Base-by-base conservation (phyloP, 2,113 vertebrate species). In the Perognathus longimembris region DNA sequence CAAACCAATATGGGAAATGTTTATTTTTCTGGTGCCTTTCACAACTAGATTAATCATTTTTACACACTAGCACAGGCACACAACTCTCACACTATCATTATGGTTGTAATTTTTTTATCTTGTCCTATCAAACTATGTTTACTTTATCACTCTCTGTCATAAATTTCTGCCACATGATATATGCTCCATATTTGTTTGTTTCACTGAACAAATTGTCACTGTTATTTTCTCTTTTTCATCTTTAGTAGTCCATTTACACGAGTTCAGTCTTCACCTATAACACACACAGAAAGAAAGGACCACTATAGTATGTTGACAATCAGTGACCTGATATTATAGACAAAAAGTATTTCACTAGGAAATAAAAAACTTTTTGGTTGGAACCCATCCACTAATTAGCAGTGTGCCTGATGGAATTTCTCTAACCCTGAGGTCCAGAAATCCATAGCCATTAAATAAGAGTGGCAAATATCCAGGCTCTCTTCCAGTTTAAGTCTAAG, bases 361-460 rank as follows among this genome's bases (percentile, higher is more conserved):
- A 92, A 24, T 30, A 57, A 76, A 63, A 77, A 63, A 45, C 76
- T 50, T 88, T 71, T 64, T 85, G 45, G 18, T 59, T 92, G 64
- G 34, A 90, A 67, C 3, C 64, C 14, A 57, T 82, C 22, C 40
- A 66, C 57, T 94, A 89, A 88, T 88, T 88, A 90, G 32, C 45
- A 40, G 32, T 79, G 77, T 74, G 50, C 54, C 61, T 26, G n/a
- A 38, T 74, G 70, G 77, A 64, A 10, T 7, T 61, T 61, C 10
- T 61, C 26, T 80, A 79, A 45, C 61, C 24, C 61, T 28, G 22
- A 32, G 50, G 45, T 36, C 42, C 0, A 14, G 14, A 85, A 54
- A 78, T 88, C 61, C 34, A 45, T 42, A 42, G 42, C 24, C 34
- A 32, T 79, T 81, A 93, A 91, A 45, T 7, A 54, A 63, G 45